Evolutionary conservation across 2,888 invertebrate genomes (phyloP).

Genomic region (Strigamia maritima): DNA sequence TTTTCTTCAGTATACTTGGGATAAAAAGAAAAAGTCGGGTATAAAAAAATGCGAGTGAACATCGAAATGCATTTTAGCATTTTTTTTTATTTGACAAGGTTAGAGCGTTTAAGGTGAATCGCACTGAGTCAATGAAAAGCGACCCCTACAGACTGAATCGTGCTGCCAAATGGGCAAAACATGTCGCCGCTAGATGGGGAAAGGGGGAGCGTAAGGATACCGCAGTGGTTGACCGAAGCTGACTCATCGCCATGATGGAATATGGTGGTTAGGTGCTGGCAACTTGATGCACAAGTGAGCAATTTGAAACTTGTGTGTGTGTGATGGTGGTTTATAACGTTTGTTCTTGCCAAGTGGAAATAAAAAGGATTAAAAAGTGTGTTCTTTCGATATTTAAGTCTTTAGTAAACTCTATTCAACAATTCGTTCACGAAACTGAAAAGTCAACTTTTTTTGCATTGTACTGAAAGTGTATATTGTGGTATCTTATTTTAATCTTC

Average conservation of each 20-base stretch:
- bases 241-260: conserved; percentile 10
- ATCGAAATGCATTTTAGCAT: background rate
- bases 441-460: too few relatives aligned
- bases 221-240: conserved; percentile 5
- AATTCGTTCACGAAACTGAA: too few relatives aligned
- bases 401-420: too few relatives aligned
- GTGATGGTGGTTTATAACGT: background rate
- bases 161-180: conserved; percentile 2
- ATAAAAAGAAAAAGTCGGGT: background rate
- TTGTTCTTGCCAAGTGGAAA: too few relatives aligned
- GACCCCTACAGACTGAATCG: background rate
- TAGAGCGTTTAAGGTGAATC: background rate
- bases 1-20: too few relatives aligned
- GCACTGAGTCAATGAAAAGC: background rate
- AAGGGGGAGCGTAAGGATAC: background rate
- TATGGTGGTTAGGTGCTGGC: background rate
- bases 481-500: too few relatives aligned
- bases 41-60: background rate
- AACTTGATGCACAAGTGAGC: conserved; percentile 15
- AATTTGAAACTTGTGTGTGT: background rate
- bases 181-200: background rate
- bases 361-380: too few relatives aligned
- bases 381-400: too few relatives aligned
- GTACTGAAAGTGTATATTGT: too few relatives aligned
- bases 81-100: background rate